Evolutionary conservation across 2,888 invertebrate species (phyloP).

Genomic region (Drosophila peninsularis): DNA sequence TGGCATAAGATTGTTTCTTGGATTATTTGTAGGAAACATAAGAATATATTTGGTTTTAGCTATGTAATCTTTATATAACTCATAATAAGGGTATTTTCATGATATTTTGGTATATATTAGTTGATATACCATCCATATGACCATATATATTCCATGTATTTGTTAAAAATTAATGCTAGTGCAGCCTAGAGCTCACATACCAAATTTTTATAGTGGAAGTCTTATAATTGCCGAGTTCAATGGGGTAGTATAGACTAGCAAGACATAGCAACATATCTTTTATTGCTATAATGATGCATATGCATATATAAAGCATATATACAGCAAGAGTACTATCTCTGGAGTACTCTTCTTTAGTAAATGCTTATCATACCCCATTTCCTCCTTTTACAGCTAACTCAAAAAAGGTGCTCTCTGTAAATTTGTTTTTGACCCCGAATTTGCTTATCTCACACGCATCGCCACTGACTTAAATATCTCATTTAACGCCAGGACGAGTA

Average conservation of each 20-base stretch:
- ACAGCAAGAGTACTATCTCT: neutral
- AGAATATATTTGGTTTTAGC: neutral
- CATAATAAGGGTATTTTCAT: neutral
- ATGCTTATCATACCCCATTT: neutral
- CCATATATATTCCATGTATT: neutral
- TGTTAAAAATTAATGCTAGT: neutral
- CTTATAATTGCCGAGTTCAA: neutral
- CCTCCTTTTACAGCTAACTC: constrained; percentile 2
- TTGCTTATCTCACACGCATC: constrained; percentile 73
- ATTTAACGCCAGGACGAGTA: constrained; percentile 79
- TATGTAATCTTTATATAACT: neutral
- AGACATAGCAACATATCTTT: neutral
- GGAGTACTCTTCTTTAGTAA: neutral
- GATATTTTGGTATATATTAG: neutral
- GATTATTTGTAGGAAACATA: neutral
- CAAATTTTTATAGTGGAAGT: too few relatives aligned
- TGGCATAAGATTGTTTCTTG: too few relatives aligned
- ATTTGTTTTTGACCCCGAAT: constrained; percentile 63
- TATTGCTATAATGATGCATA: neutral
- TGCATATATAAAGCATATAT: neutral
- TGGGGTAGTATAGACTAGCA: neutral
- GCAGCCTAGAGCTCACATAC: neutral
- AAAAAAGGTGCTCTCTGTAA: constrained; percentile 35
- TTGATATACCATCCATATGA: neutral
- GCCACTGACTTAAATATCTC: constrained; percentile 77